Base-by-base conservation (phyloP, 2,113 vertebrate species). In the Tor tambroides region DNA sequence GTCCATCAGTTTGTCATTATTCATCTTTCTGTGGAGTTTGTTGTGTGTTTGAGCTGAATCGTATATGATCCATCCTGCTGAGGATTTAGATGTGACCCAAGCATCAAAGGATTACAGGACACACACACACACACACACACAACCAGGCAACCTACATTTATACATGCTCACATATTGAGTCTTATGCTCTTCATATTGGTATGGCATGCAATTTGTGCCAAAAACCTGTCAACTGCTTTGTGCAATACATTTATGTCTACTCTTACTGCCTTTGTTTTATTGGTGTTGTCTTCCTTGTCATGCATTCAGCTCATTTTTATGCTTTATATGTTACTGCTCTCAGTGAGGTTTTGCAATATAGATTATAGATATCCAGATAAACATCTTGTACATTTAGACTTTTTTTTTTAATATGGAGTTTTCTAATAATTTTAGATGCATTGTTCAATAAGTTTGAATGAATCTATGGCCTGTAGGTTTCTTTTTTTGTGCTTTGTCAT, bases 61-160 rank as follows among this genome's bases (percentile, higher is more conserved):
- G 9, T 43, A 43, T 74, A 74, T 74, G 71, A 23, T 74, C 21
- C 71, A 6, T 74, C 71, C 71, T n/a, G 71, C 10, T 43, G 35
- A 21, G 71, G 71, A 74, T 74, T 74, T 43, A 74, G 35, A 74
- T 74, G 69, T 41, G 71, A 74, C 71, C 5, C 71, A 74, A 32
- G 65, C 35, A 41, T 41, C 71, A 74, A 21, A 21, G 71, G 71
- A 74, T 74, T 74, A 74, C 35, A n/a, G 35, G 5, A 74, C 26
- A 65, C 63, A 67, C 28, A 67, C 63, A 67, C 63, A 32, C 15
- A 69, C 30, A 71, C 65, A 32, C 65, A 69, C 67, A 26, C n/a
- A 26, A 1, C 14, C 30, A 35, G 0, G 2, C 30, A 5, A 21
- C 9, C 8, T 11, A 38, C 32, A 72, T 41, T 21, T 23, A n/a